Evolutionary conservation across 2,888 invertebrate genomes (phyloP), one percentile per base, ranked within the genome.

Genomic region (Drosophila sordidapex): DNA sequence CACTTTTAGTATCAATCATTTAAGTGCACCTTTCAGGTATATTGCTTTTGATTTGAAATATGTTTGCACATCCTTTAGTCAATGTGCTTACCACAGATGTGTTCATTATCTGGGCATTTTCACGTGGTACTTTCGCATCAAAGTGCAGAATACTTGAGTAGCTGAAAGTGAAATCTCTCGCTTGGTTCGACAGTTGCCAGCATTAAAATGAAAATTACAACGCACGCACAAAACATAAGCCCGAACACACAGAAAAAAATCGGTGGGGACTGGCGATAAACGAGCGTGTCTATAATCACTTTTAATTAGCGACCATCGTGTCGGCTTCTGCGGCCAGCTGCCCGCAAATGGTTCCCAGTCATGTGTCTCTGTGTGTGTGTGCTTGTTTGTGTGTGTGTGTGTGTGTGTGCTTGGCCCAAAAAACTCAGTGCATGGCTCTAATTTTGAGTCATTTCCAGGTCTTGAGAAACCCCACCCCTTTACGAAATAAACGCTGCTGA

Each of bases 221-320:
- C 38, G 36, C 15, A 52, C 33, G 7, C 8, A 38, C 27, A 5
- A 7, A 51, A 29, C 13, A 46, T 36, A 43, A 15, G 10, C 33
- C 43, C 56, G 21, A 43, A 33, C 54, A 73, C 54, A 71, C 49
- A 15, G 4, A 13, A 70, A 79, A 56, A 60, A 65, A 66, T 65
- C 57, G 56, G 62, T 74, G 60, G 53, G 58, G 64, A 62, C 63
- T 67, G 68, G 56, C 74, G 61, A 74, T 77, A 78, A 76, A 68
- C 70, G 74, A 83, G 87, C 87, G 90, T 90, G 86, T 90, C 83
- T 76, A 81, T 90, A 90, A 87, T 91, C 84, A 81, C 80, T 65
- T 87, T 91, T 91, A 91, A 89, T 89, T 89, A 75, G 81, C 75
- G 68, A 43, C 58, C 61, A 70, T 51, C 61, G 72, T 25, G 59